These are phyloP conservation scores for Actinemys pallida DNA, from an alignment of 2,113 vertebrate species.

Conservation along the genomic window DNA sequence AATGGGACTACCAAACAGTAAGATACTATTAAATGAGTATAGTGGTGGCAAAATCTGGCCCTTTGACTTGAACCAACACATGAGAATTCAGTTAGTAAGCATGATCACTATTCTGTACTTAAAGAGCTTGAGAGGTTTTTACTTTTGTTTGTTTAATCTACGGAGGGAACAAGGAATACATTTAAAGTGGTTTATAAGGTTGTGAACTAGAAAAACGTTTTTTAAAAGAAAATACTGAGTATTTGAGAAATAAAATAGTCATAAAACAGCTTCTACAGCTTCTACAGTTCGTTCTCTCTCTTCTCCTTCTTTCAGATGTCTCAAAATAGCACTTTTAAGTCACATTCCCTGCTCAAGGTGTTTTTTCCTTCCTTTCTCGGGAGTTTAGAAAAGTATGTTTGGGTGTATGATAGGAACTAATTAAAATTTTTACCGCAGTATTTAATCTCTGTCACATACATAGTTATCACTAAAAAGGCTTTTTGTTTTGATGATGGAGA, in stretches of 20 bases:
- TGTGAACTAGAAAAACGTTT: not conserved
- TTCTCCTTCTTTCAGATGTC: not conserved
- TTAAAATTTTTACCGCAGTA: not conserved
- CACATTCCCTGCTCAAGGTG: not conserved
- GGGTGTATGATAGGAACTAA: not conserved
- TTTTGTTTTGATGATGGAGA: not conserved
- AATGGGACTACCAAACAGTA: not conserved
- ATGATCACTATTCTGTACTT: not conserved
- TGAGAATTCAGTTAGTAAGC: not conserved
- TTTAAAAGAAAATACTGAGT: not conserved
- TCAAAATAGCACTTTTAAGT: not conserved
- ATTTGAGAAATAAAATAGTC: not conserved
- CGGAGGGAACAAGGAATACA: fast-evolving
- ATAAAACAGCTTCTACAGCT: not conserved
- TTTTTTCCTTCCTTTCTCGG: not conserved
- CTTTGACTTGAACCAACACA: not conserved
- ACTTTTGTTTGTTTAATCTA: not conserved
- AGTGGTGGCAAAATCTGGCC: not conserved
- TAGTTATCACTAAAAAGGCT: fast-evolving
- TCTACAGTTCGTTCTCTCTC: not conserved
- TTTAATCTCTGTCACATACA: not conserved
- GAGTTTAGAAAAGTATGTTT: not conserved
- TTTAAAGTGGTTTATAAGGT: not conserved
- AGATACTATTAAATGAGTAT: not conserved
- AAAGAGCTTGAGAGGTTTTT: not conserved